Evolutionary conservation across 1,140 invertebrate genomes (phyloP).

Genomic region (Cyclina sinensis): DNA sequence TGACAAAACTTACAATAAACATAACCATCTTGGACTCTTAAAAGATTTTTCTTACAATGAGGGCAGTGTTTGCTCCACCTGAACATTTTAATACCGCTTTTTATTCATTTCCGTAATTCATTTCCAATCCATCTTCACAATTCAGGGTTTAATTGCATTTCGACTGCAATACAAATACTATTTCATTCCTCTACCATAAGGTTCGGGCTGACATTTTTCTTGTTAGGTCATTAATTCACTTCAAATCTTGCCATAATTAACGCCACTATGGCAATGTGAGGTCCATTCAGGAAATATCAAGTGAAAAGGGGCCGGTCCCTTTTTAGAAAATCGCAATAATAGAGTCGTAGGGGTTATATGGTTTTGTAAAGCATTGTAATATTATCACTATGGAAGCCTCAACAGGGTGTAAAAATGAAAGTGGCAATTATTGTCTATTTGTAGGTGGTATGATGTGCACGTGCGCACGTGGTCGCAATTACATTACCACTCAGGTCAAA

Average conservation of each 20-base stretch:
- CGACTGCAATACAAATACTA: neutral
- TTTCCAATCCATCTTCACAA: constrained; percentile 1
- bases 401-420: neutral
- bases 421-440: constrained; percentile 5
- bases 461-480: constrained; percentile 3
- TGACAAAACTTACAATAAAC: no score
- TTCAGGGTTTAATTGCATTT: neutral
- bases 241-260: neutral
- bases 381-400: neutral
- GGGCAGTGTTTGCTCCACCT: no score
- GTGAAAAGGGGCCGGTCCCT: neutral
- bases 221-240: neutral
- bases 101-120: neutral
- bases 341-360: neutral
- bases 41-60: no score
- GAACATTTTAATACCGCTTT: no score
- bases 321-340: neutral
- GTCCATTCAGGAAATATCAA: constrained; percentile 19
- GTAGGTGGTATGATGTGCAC: neutral
- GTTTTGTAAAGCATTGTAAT: neutral
- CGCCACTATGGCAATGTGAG: neutral
- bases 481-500: no score
- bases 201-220: neutral
- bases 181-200: neutral
- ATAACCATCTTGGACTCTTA: no score